Percentiles rank a stretch among this genome's conserved stretches.
phyloP scores from a whole-genome alignment of 2,888 invertebrate genomes.

The Lasioglossum calceatum region DNA sequence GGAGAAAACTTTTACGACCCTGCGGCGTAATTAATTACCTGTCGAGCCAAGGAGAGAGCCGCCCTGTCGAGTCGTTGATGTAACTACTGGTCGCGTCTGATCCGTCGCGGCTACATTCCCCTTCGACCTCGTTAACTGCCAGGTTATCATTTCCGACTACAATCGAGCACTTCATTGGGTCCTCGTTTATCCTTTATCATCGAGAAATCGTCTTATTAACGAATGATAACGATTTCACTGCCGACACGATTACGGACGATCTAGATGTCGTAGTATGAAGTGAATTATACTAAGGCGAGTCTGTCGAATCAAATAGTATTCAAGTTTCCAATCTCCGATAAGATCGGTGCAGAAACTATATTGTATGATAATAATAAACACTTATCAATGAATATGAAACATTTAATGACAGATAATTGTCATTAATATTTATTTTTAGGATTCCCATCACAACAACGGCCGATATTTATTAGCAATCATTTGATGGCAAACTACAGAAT shows the following conservation, averaged over 20 bases:
- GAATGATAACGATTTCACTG: constrained; percentile 9
- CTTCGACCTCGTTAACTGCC: constrained; percentile 22
- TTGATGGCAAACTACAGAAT: not conserved
- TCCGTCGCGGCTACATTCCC: constrained; percentile 21
- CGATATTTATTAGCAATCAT: not conserved
- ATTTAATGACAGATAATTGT: too few relatives aligned
- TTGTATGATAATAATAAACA: too few relatives aligned
- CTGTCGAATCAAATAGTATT: not conserved
- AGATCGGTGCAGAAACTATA: not conserved
- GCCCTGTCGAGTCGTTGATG: constrained; percentile 49
- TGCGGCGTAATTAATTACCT: constrained; percentile 68
- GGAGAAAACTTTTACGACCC: constrained; percentile 52
- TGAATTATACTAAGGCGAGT: not conserved
- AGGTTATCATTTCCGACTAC: constrained; percentile 15
- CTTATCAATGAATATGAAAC: too few relatives aligned
- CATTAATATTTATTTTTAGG: not conserved
- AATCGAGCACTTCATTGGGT: constrained; percentile 15
- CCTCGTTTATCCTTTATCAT: constrained; percentile 10
- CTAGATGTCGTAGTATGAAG: not conserved
- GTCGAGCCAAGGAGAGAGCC: constrained; percentile 53
- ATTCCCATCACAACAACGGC: too few relatives aligned
- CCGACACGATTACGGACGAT: not conserved
- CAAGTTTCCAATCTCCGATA: not conserved
- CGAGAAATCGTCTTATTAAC: constrained; percentile 12
- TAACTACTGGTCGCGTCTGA: constrained; percentile 60